Evolutionary conservation across 1,140 invertebrate genomes (phyloP).

Genomic region (Panulirus ornatus): DNA sequence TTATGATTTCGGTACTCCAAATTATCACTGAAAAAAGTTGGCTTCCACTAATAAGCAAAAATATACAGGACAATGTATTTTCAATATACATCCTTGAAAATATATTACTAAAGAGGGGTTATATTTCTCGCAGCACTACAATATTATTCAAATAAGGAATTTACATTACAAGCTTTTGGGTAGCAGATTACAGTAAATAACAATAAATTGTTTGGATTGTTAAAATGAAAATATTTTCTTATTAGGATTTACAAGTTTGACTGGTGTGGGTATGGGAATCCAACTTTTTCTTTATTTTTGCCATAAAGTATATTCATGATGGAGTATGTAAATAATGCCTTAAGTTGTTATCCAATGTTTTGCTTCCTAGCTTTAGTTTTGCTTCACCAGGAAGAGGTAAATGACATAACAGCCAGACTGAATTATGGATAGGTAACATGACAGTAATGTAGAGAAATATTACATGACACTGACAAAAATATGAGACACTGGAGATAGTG

Average conservation of each 20-base stretch:
- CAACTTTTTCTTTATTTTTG: background rate
- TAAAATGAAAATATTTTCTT: too few relatives aligned
- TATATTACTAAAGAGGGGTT: too few relatives aligned
- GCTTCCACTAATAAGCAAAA: too few relatives aligned
- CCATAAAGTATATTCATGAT: background rate
- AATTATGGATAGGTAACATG: conserved; percentile 18
- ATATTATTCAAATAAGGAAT: too few relatives aligned
- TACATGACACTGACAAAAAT: background rate
- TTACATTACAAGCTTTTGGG: too few relatives aligned
- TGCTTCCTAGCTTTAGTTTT: background rate
- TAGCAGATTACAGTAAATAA: too few relatives aligned
- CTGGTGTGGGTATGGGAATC: background rate
- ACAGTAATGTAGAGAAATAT: conserved; percentile 6
- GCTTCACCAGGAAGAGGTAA: conserved; percentile 19
- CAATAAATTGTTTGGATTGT: background rate
- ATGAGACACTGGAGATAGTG: conserved; percentile 8
- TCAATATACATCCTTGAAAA: too few relatives aligned
- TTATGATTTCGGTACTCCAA: too few relatives aligned
- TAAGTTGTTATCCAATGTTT: conserved; percentile 6
- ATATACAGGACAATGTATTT: too few relatives aligned
- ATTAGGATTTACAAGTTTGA: too few relatives aligned
- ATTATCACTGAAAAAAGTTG: too few relatives aligned
- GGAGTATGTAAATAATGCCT: conserved; percentile 10
- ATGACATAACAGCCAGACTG: conserved; percentile 58
- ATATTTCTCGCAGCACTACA: too few relatives aligned